A percentile compares a stretch with the other conserved stretches of the same genome.
These are phyloP conservation scores for Anoplopoma fimbria DNA, from an alignment of 2,113 vertebrate species.

Conservation along the genomic window DNA sequence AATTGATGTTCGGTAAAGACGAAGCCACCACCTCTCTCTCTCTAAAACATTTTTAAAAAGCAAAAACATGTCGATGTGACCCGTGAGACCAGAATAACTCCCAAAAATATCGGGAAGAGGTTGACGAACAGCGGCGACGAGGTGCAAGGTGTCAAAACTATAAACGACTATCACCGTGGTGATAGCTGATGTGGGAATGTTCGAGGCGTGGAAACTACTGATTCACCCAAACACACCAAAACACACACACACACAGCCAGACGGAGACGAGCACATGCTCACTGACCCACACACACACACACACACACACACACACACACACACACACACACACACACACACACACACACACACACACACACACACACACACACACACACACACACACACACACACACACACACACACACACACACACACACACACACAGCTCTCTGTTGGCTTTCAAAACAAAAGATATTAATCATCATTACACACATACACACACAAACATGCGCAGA, in stretches of 20 bases:
- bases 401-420: too few species aligned
- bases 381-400: too few species aligned
- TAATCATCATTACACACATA: slow-evolving; percentile 83
- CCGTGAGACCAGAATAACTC: slow-evolving; percentile 44
- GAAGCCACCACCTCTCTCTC: slow-evolving; percentile 39
- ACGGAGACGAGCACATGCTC: too few species aligned
- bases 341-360: background rate
- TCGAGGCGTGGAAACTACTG: slow-evolving; percentile 46
- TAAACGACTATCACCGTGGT: slow-evolving; percentile 65
- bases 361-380: slow-evolving; percentile 35
- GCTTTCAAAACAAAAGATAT: slow-evolving; percentile 84
- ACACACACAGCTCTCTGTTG: slow-evolving; percentile 66
- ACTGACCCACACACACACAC: background rate
- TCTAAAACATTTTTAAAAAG: slow-evolving; percentile 51
- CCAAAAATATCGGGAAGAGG: slow-evolving; percentile 42
- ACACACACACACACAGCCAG: background rate
- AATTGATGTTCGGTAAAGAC: slow-evolving; percentile 54
- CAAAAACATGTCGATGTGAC: slow-evolving; percentile 14
- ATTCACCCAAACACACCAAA: slow-evolving; percentile 45
- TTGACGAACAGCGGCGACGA: slow-evolving; percentile 56
- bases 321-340: slow-evolving; percentile 6
- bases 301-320: slow-evolving; percentile 14
- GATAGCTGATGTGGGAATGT: slow-evolving; percentile 55
- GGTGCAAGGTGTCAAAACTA: slow-evolving; percentile 69
- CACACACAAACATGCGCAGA: slow-evolving; percentile 51